phyloP scores from a whole-genome alignment of 2,797 vertebrate genomes.

The Coendou prehensilis region DNA sequence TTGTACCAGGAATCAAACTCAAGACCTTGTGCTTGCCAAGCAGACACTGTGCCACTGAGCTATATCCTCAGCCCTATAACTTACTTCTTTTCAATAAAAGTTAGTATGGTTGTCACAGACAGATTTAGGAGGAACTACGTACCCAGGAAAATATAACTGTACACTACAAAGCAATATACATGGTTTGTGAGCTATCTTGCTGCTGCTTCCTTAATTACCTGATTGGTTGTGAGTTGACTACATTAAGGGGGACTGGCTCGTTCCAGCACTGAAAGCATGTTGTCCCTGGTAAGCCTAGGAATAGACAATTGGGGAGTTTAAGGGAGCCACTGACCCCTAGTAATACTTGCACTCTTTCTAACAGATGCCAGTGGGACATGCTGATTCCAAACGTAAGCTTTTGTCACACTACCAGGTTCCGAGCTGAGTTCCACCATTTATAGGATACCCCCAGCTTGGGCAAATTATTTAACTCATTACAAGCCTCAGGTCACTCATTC shows the following conservation, averaged over 20 bases:
- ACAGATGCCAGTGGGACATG: not conserved
- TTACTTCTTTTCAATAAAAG: not conserved
- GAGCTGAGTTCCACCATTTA: not conserved
- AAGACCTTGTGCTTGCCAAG: too few species aligned
- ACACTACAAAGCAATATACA: not conserved
- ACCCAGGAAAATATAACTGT: not conserved
- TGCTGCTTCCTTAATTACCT: not conserved
- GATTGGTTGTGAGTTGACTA: not conserved
- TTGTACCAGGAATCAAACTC: too few species aligned
- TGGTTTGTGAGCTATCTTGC: not conserved
- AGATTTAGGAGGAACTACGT: not conserved
- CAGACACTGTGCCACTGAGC: too few species aligned
- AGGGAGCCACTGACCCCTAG: not conserved
- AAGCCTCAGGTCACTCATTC: not conserved
- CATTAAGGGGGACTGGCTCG: not conserved
- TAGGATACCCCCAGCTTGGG: not conserved
- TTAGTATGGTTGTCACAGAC: not conserved
- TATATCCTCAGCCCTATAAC: too few species aligned
- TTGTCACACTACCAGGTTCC: not conserved
- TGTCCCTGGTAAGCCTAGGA: not conserved
- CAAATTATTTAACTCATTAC: not conserved
- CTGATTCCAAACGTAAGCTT: not conserved
- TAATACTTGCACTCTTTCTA: not conserved
- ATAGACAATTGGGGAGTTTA: not conserved
- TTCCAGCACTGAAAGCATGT: not conserved